Percentiles rank a stretch among this genome's conserved stretches.
Conservation (phyloP, 2,113 vertebrate genomes). For the Apistogramma diplotaenia region DNA sequence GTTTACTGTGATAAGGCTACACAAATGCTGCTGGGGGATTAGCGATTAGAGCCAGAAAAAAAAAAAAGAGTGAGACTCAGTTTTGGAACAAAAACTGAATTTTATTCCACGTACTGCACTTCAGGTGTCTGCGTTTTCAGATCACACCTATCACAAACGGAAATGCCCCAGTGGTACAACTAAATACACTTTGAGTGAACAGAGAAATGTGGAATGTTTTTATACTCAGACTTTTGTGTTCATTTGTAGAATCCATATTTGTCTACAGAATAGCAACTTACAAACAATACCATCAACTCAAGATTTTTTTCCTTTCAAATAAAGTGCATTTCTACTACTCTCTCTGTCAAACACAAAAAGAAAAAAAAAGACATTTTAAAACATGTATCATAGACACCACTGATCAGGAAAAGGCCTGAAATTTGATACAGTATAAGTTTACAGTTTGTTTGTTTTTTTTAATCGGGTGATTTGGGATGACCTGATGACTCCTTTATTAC, state of each 20-base stretch:
- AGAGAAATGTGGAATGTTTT: conserved; percentile 67
- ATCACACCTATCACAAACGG: conserved; percentile 74
- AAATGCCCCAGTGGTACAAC: conserved; percentile 71
- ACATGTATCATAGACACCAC: conserved; percentile 54
- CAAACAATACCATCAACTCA: conserved; percentile 57
- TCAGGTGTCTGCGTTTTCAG: conserved; percentile 71
- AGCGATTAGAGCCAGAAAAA: not conserved
- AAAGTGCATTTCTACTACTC: conserved; percentile 78
- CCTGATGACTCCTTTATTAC: conserved; percentile 33
- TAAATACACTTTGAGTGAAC: conserved; percentile 63
- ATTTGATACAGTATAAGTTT: conserved; percentile 34
- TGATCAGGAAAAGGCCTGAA: conserved; percentile 51
- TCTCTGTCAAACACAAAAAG: conserved; percentile 42
- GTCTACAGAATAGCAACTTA: conserved; percentile 60
- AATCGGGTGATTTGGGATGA: conserved; percentile 28
- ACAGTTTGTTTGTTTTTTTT: conserved; percentile 32
- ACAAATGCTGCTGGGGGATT: not conserved
- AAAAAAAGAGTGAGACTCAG: not conserved
- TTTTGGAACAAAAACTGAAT: conserved; percentile 55
- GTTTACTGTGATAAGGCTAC: not conserved
- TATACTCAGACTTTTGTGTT: conserved; percentile 54
- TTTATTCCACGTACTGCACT: conserved; percentile 78
- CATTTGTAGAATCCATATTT: conserved; percentile 46
- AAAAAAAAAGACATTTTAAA: conserved; percentile 27
- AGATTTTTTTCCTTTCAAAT: conserved; percentile 59